phyloP scores from a whole-genome alignment of 2,797 vertebrate genomes.

The Falco cherrug region DNA sequence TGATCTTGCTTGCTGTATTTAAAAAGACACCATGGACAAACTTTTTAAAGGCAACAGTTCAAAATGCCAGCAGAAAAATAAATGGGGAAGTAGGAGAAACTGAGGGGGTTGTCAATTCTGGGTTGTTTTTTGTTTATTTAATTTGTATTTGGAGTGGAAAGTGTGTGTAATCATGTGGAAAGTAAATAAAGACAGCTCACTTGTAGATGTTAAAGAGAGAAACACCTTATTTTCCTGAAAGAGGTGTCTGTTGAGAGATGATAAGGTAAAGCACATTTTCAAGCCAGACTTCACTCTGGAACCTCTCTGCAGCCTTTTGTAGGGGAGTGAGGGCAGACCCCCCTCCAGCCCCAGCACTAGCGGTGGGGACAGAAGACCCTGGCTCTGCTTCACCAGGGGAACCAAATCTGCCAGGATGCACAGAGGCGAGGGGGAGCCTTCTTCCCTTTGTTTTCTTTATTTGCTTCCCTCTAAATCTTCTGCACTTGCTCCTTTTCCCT shows the following conservation, averaged over 20 bases:
- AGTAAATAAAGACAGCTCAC: slow-evolving; percentile 28
- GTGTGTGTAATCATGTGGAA: slow-evolving; percentile 18
- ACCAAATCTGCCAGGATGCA: not conserved
- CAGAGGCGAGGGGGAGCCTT: rapidly evolving
- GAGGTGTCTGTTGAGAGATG: not conserved
- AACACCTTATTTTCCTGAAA: not conserved
- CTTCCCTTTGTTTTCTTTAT: not conserved
- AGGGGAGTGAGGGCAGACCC: not conserved
- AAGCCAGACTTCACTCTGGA: not conserved
- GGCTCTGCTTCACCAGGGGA: not conserved
- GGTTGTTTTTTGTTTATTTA: not conserved
- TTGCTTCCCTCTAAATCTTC: not conserved
- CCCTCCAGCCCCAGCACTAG: not conserved
- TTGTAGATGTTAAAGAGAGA: not conserved
- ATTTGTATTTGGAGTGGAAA: slow-evolving; percentile 9
- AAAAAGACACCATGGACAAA: not conserved
- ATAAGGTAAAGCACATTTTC: not conserved
- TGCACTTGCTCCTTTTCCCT: not conserved
- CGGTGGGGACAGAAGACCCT: rapidly evolving
- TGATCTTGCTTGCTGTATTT: not conserved
- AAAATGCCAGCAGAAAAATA: not conserved
- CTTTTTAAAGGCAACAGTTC: not conserved
- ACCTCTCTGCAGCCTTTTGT: not conserved
- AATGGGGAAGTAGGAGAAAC: not conserved
- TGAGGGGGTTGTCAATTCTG: not conserved